Evolutionary conservation across 1,140 invertebrate genomes (phyloP).

Genomic region (Aricia agestis): DNA sequence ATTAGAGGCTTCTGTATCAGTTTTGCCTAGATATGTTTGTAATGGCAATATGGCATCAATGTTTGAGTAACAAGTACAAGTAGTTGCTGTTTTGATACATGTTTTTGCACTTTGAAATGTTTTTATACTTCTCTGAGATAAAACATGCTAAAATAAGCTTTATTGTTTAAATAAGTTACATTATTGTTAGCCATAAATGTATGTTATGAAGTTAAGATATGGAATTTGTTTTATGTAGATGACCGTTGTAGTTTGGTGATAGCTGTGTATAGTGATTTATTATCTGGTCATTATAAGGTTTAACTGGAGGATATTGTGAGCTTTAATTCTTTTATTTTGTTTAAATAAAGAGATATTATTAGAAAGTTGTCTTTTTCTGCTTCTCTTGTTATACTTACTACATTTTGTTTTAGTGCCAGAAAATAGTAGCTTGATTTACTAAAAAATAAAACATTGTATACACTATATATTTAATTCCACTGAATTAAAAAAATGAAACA

Average conservation of each 20-base stretch:
- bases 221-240: neutral
- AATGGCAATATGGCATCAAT: neutral
- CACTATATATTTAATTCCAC: too few relatives aligned
- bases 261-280: conserved; percentile 36
- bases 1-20: neutral
- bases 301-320: conserved; percentile 56
- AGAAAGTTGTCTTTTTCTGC: conserved; percentile 19
- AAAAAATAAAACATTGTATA: too few relatives aligned
- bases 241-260: neutral
- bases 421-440: too few relatives aligned
- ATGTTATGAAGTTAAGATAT: neutral
- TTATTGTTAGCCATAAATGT: neutral
- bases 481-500: neutral
- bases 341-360: conserved; percentile 37
- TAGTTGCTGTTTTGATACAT: neutral
- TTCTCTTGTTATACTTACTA: neutral
- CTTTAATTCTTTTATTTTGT: conserved; percentile 53
- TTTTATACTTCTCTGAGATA: neutral
- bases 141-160: neutral
- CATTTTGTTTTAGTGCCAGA: too few relatives aligned
- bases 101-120: neutral
- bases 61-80: neutral
- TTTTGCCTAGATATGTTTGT: neutral
- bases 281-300: conserved; percentile 64
- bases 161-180: neutral